Percentiles rank a stretch among this genome's conserved stretches.
Conservation (phyloP, 2,113 vertebrate genomes). For the Riparia riparia region DNA sequence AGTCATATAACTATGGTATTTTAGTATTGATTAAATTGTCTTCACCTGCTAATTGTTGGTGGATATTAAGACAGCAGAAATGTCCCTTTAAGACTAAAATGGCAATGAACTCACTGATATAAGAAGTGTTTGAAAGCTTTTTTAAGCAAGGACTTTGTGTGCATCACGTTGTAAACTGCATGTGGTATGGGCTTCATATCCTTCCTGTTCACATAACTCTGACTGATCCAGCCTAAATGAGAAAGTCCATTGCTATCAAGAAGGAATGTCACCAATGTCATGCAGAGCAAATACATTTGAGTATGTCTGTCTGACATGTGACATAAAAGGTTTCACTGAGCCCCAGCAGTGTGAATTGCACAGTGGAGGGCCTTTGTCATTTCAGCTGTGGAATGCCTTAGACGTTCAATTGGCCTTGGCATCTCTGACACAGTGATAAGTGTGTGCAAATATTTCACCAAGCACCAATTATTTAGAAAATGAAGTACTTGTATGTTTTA, state of each 20-base stretch:
- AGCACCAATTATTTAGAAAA: neutral
- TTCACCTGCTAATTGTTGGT: neutral
- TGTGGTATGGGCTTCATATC: neutral
- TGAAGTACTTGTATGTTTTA: neutral
- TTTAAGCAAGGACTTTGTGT: neutral
- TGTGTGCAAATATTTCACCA: neutral
- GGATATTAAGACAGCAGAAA: neutral
- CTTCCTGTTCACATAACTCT: neutral
- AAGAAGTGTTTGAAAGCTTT: neutral
- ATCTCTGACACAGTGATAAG: neutral
- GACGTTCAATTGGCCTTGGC: neutral
- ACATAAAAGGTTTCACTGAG: constrained; percentile 21
- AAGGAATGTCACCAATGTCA: constrained; percentile 40
- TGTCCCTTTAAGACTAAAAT: neutral
- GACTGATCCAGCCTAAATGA: neutral
- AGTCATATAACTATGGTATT: neutral
- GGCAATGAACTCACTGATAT: neutral
- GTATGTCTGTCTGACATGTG: neutral
- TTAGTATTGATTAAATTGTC: neutral
- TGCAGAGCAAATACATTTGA: neutral
- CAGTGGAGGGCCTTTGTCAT: constrained; percentile 4
- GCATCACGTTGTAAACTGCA: neutral
- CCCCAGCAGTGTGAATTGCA: accelerated
- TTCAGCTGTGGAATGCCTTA: neutral
- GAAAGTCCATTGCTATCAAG: constrained; percentile 6